Percentiles rank a stretch among this genome's conserved stretches.
Evolutionary conservation across 2,888 invertebrate species (phyloP).

Genomic region (Limenitis camilla): DNA sequence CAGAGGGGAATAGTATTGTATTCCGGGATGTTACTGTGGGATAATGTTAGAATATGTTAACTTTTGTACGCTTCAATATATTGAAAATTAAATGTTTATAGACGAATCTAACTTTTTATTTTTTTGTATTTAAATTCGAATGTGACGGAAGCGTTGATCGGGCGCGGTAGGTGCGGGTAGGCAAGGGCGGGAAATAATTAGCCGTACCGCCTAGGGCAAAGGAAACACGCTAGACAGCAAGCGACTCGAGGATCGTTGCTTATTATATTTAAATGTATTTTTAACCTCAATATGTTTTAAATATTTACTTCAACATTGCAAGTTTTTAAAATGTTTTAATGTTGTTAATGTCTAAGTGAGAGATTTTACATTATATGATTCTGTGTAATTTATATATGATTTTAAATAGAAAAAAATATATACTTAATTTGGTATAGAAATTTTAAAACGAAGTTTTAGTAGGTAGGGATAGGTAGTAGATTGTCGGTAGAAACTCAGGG

Average conservation of each 20-base stretch:
- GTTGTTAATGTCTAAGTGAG: not conserved
- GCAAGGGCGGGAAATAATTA: constrained; percentile 70
- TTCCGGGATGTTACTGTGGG: too few relatives aligned
- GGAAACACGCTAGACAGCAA: constrained; percentile 43
- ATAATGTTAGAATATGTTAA: too few relatives aligned
- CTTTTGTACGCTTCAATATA: not conserved
- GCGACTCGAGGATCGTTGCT: constrained; percentile 7
- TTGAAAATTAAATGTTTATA: not conserved
- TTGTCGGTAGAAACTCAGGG: too few relatives aligned
- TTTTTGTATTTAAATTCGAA: constrained; percentile 24
- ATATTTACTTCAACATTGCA: not conserved
- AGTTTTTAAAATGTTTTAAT: not conserved
- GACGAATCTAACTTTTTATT: constrained; percentile 1
- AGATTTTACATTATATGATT: too few relatives aligned
- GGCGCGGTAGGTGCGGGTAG: constrained; percentile 30
- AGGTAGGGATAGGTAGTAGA: too few relatives aligned
- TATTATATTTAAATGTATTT: constrained; percentile 5
- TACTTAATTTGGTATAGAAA: too few relatives aligned
- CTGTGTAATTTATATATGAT: too few relatives aligned
- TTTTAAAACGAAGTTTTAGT: too few relatives aligned
- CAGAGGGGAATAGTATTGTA: too few relatives aligned
- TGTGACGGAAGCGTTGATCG: constrained; percentile 28
- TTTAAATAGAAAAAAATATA: too few relatives aligned
- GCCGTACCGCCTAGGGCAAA: constrained; percentile 48
- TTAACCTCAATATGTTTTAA: constrained; percentile 1